Evolutionary conservation across 2,113 vertebrate species (phyloP).

Genomic region (Crypturellus undulatus): DNA sequence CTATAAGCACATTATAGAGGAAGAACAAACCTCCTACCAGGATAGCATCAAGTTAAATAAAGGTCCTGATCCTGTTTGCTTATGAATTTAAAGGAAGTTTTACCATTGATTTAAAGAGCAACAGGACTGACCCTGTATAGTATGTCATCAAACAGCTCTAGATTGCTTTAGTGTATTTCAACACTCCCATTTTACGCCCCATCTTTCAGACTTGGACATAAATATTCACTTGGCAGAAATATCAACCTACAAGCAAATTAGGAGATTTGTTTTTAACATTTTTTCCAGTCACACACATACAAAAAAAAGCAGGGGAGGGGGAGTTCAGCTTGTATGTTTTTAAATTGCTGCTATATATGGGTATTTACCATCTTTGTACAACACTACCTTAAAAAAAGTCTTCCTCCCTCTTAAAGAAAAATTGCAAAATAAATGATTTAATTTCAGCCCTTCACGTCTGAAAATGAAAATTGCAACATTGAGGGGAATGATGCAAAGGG

Average conservation of each 20-base stretch:
- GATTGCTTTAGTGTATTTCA: conserved; percentile 22
- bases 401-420: not conserved
- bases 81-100: conserved; percentile 11
- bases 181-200: not conserved
- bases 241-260: conserved; percentile 9
- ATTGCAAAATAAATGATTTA: not conserved
- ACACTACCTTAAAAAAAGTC: not conserved
- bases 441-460: too few species aligned
- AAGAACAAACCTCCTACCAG: conserved; percentile 9
- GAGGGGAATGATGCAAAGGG: not conserved
- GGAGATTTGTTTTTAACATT: not conserved
- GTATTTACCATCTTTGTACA: not conserved
- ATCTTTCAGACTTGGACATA: conserved; percentile 46
- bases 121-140: not conserved
- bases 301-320: not conserved
- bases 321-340: not conserved
- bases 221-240: conserved; percentile 57
- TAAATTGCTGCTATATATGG: not conserved
- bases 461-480: too few species aligned
- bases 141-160: not conserved
- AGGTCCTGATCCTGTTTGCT: not conserved
- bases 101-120: conserved; percentile 18
- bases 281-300: not conserved
- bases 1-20: not conserved
- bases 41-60: conserved; percentile 34